phyloP scores from a whole-genome alignment of 2,113 vertebrate species.

The Dromiciops gliroides region DNA sequence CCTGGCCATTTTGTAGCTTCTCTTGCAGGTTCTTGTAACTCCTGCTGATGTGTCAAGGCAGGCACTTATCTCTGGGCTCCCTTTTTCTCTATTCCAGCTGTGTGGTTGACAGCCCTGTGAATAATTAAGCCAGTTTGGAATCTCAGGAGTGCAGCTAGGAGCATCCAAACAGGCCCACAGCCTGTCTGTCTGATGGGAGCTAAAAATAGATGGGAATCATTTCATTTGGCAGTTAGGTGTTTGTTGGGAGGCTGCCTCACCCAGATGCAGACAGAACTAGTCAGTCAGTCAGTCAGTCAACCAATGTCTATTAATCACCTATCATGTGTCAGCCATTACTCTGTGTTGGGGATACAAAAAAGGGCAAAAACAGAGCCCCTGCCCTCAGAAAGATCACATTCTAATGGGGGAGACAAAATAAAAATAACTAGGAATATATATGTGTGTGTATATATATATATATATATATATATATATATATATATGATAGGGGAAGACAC shows the following conservation, averaged over 20 bases:
- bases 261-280: neutral
- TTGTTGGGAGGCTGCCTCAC: neutral
- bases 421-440: neutral
- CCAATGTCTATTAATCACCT: neutral
- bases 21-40: neutral
- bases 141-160: neutral
- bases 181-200: neutral
- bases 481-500: neutral
- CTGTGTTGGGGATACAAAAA: neutral
- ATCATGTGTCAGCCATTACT: neutral
- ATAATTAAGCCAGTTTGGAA: neutral
- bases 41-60: neutral
- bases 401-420: neutral
- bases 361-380: neutral
- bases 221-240: neutral
- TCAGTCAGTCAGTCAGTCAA: neutral
- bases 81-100: neutral
- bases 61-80: neutral
- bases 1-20: neutral
- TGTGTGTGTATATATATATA: too few species aligned
- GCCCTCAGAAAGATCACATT: neutral
- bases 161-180: neutral
- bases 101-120: neutral
- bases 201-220: neutral
- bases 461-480: too few species aligned